Base-by-base conservation (phyloP, 2,797 vertebrate species). In the Microtus obscurus region DNA sequence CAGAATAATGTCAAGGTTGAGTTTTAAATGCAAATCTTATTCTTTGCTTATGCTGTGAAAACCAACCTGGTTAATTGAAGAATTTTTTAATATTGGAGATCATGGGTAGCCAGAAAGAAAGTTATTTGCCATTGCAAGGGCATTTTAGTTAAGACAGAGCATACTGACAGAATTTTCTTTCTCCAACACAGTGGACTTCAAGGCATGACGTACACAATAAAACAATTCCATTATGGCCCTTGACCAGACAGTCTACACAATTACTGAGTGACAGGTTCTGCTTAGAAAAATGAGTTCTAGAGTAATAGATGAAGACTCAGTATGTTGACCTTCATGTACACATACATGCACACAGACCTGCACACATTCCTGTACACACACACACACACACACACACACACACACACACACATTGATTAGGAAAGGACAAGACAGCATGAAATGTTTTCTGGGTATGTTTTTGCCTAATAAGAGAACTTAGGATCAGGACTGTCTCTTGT, bases 391-490 rank as follows among this genome's bases (percentile, higher is more conserved):
- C 17, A 48, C 7, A 34, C 45, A 53, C 29, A 56, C 53, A 40
- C 37, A 65, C 37, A 31, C 27, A 63, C 59, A 45, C 40, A 45
- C 63, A 85, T 12, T 19, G 31, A 34, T 43, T 83, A 45, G 37
- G 53, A 88, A 76, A 93, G 2, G 17, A 19, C 16, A 73, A 43
- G 23, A 19, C 13, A 73, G 37, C 25, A 76, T 74, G 43, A 87
- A 83, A 80, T 95, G 45, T 83, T 69, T 91, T 92, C 80, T 77
- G 85, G 31, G 5, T 81, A 43, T 53, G 19, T 90, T 90, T 71
- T 79, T 91, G 77, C 25, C 59, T 71, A 87, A 87, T 61, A 86
- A n/a, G 87, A 94, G 8, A 59, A 53, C 91, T 81, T 86, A 89
- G 48, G 27, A 71, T 93, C 43, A 87, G 48, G 27, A 93, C 61